These are phyloP conservation scores for Apamea anceps DNA, from an alignment of 2,888 invertebrate genomes.

Conservation along the genomic window DNA sequence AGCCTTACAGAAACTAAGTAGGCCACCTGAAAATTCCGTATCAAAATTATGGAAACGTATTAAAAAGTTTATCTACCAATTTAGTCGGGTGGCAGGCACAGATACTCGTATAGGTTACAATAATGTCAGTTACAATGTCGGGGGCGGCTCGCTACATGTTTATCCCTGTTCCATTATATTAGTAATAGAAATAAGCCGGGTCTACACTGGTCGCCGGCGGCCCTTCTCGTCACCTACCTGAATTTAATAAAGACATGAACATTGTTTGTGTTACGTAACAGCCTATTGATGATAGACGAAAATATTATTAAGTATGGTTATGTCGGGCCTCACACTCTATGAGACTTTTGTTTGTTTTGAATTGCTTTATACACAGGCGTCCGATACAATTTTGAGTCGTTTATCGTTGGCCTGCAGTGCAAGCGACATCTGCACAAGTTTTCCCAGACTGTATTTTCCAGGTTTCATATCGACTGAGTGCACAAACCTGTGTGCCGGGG, in stretches of 20 bases:
- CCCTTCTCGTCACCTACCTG: constrained; percentile 43
- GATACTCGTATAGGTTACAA: constrained; percentile 44
- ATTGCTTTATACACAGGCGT: constrained; percentile 5
- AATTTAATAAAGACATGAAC: constrained; percentile 59
- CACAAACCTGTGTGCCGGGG: constrained; percentile 13
- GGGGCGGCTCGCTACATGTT: constrained; percentile 51
- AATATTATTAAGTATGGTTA: constrained; percentile 47
- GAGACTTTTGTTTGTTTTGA: constrained; percentile 13
- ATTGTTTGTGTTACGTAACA: constrained; percentile 48
- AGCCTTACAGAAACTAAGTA: constrained; percentile 1
- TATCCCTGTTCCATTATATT: constrained; percentile 57
- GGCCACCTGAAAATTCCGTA: constrained; percentile 20
- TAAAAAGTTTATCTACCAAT: constrained; percentile 58
- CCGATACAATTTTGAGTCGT: constrained; percentile 35
- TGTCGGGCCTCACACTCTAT: background rate
- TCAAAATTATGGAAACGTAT: constrained; percentile 54
- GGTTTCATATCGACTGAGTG: constrained; percentile 36
- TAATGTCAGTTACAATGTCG: constrained; percentile 51
- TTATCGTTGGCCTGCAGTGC: constrained; percentile 39
- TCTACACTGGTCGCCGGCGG: constrained; percentile 39
- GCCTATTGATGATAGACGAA: constrained; percentile 39
- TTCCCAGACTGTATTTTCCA: constrained; percentile 24
- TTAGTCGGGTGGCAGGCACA: constrained; percentile 43
- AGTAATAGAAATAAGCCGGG: constrained; percentile 57
- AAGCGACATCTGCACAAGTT: constrained; percentile 33